Evolutionary conservation across 2,888 invertebrate genomes (phyloP).

Genomic region (Carterocephalus palaemon): DNA sequence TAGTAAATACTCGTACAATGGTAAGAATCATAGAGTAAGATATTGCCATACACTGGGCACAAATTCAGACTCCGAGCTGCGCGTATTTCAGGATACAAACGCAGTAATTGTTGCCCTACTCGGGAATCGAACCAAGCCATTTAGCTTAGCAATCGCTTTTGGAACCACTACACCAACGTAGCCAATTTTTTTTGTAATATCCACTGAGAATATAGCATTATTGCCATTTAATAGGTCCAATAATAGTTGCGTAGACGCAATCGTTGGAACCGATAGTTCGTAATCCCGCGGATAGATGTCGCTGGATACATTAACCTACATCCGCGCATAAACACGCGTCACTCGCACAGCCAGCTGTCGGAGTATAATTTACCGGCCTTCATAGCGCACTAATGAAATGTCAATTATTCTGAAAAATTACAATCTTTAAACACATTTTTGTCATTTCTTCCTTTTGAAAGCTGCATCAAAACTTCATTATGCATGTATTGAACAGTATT

Average conservation of each 20-base stretch:
- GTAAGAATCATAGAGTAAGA: too few species aligned
- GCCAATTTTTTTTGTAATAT: constrained; percentile 5
- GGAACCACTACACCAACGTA: constrained; percentile 3
- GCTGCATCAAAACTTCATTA: background rate
- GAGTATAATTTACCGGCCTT: constrained; percentile 50
- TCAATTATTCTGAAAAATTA: constrained; percentile 16
- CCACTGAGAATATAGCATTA: background rate
- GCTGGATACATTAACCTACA: constrained; percentile 62
- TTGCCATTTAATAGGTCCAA: background rate
- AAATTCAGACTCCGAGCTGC: too few species aligned
- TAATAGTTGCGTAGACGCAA: background rate
- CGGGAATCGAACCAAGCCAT: too few species aligned
- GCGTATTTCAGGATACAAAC: too few species aligned
- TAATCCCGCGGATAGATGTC: constrained; percentile 57
- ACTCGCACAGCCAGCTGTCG: constrained; percentile 51
- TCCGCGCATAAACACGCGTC: constrained; percentile 33
- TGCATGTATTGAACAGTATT: too few species aligned
- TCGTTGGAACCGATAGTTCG: constrained; percentile 40
- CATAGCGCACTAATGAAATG: constrained; percentile 18
- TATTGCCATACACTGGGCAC: too few species aligned
- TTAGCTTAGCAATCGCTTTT: too few species aligned
- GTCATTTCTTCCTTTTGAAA: background rate
- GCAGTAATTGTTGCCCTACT: too few species aligned
- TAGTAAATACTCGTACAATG: too few species aligned
- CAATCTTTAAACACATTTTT: constrained; percentile 5